Evolutionary conservation across 2,888 invertebrate genomes (phyloP), one percentile per base, ranked within the genome.

Genomic region (Julus scanicus): DNA sequence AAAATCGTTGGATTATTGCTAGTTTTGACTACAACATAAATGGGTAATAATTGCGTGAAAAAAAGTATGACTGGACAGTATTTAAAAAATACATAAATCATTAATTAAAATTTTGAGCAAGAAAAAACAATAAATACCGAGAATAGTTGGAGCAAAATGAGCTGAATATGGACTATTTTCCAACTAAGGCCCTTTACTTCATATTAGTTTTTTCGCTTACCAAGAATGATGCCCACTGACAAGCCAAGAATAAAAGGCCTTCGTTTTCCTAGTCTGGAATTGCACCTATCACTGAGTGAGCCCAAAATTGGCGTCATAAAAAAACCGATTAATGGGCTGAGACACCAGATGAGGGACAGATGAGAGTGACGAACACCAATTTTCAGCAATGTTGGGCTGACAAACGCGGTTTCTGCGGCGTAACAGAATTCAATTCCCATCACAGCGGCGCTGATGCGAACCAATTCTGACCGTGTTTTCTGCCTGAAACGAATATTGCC

Each of bases 361-460:
- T 97, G 96, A 90, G 96, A 95, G 92, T 98, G 97, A 89, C 96
- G 95, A 0, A 98, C 96, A 6, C 98, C 93, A 90, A 98, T 97
- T 93, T 97, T 97, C 4, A 98, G 94, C 17, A 99, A 93, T 0
- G 97, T 98, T 1, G 99, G 98, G 0, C 97, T 98, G 0, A 98
- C 98, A 92, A 98, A 98, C 0, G 98, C 98, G 0, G 98, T 99
- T 93, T 99, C 98, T 0, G 98, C 98, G 0, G 99, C 98, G 91
- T 99, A 99, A 0, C 98, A 98, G 92, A 99, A 97, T 92, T 99
- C 98, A 89, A 99, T 98, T 1, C 99, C 98, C 96, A 98, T 98
- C 0, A 99, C 98, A 0, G 98, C 98, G 0, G 98, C 96, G 37
- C 98, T 98, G 90, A 98, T 95, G 13, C 97, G 94, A 90, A 98